Evolutionary conservation across 1,140 invertebrate genomes (phyloP).

Genomic region (Aphaenogaster ashmeadi): DNA sequence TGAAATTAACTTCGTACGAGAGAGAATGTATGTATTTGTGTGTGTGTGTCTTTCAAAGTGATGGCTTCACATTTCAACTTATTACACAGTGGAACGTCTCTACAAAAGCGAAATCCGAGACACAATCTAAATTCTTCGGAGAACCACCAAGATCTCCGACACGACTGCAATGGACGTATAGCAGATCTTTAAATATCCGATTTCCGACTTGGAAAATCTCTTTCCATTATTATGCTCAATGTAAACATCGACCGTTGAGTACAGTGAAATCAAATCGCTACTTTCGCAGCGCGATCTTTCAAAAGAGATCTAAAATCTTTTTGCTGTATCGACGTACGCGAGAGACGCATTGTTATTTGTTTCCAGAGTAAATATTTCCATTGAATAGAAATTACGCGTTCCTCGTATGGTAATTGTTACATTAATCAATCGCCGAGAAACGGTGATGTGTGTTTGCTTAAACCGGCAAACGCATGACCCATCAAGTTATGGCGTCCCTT

Average conservation of each 20-base stretch:
- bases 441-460: slow-evolving; percentile 36
- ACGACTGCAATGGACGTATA: background rate
- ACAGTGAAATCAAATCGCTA: background rate
- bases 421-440: slow-evolving; percentile 26
- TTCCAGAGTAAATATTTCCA: background rate
- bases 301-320: background rate
- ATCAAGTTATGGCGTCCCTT: slow-evolving; percentile 53
- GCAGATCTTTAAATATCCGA: slow-evolving; percentile 4
- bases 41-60: background rate
- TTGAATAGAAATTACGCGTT: background rate
- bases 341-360: background rate
- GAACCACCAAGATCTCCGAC: slow-evolving; percentile 17
- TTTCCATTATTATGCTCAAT: background rate
- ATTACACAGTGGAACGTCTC: slow-evolving; percentile 5
- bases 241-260: background rate
- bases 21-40: background rate
- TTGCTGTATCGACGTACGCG: too few relatives aligned
- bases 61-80: slow-evolving; percentile 25
- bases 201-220: background rate
- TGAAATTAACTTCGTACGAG: slow-evolving; percentile 29
- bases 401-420: slow-evolving; percentile 17
- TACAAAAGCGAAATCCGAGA: slow-evolving; percentile 50
- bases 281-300: background rate
- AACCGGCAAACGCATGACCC: slow-evolving; percentile 18
- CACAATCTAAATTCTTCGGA: slow-evolving; percentile 18